A percentile compares a stretch with the other conserved stretches of the same genome.
Evolutionary conservation across 2,888 invertebrate species (phyloP).

Genomic region (Lasioglossum oenotherae): DNA sequence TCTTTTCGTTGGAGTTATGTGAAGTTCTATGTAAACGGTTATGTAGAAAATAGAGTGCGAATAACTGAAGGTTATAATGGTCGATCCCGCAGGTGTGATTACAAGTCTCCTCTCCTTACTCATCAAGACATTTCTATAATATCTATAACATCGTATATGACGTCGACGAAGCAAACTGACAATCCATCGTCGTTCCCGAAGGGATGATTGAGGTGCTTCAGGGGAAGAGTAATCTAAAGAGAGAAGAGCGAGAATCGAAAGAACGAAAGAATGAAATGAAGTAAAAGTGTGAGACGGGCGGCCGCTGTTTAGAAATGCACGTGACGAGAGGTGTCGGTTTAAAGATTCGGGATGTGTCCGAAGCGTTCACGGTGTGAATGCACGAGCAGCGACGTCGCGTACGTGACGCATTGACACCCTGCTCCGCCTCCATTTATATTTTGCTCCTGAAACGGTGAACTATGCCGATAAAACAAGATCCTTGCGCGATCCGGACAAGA

Average conservation of each 20-base stretch:
- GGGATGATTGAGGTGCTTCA: too few species aligned
- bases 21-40: too few species aligned
- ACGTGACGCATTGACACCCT: constrained; percentile 56
- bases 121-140: too few species aligned
- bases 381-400: constrained; percentile 65
- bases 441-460: constrained; percentile 53
- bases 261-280: constrained; percentile 16
- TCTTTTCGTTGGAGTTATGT: too few species aligned
- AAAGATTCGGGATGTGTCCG: constrained; percentile 80
- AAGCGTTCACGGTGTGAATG: constrained; percentile 72
- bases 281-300: constrained; percentile 48
- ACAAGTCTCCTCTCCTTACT: too few species aligned
- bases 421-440: constrained; percentile 16
- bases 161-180: too few species aligned
- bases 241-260: constrained; percentile 21
- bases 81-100: too few species aligned
- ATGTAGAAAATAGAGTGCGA: too few species aligned
- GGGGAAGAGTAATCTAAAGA: not conserved
- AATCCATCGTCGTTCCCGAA: too few species aligned
- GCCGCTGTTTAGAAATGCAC: constrained; percentile 77
- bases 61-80: too few species aligned
- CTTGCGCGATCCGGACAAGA: constrained; percentile 35
- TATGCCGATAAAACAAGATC: constrained; percentile 45
- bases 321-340: constrained; percentile 76
- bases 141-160: too few species aligned